Base-by-base conservation (phyloP, 2,888 invertebrate genomes). In the Taenaris catops region DNA sequence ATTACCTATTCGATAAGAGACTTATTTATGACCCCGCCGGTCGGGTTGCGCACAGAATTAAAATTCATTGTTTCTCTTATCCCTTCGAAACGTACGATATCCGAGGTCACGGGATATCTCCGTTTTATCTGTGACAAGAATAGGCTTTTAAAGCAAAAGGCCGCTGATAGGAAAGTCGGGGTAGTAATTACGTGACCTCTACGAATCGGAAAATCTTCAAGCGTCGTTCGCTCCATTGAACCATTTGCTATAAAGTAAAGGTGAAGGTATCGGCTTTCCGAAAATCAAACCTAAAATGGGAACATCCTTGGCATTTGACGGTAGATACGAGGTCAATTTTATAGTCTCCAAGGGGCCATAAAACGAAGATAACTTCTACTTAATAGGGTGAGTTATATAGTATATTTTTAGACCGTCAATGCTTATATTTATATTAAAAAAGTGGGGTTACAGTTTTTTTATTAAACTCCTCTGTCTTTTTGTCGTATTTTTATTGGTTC, bases 51-150 rank as follows among this genome's bases (percentile, higher is more conserved):
- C 52, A 61, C 62, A 56, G 70, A 80, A 80, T 84, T 86, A 80
- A 83, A 86, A 83, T 83, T 81, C 84, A 84, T 83, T 83, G 83
- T 84, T 74, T 72, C 59, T 68, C 70, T 84, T 83, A 83, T 84
- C 83, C 84, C n/a, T n/a, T 76, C 67, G 59, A 65, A 71, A 65
- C 58, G 63, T 61, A 52, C 69, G 73, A 73, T 71, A 71, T 65
- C 57, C 51, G 71, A 73, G 83, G 81, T 84, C 83, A 80, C 59
- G 51, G 58, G 70, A 78, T 81, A 81, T 80, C 79, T 71, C 51
- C 49, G 59, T 56, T 64, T 83, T 84, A 86, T 84, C 86, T 67
- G 54, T 63, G 63, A 86, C 86, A 84, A 74, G 84, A 71, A 84
- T 84, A 71, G 73, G 83, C 86, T 86, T 84, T 86, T 84, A 86